These are phyloP conservation scores for Callimorpha dominula DNA, from an alignment of 2,888 invertebrate genomes.

Conservation along the genomic window DNA sequence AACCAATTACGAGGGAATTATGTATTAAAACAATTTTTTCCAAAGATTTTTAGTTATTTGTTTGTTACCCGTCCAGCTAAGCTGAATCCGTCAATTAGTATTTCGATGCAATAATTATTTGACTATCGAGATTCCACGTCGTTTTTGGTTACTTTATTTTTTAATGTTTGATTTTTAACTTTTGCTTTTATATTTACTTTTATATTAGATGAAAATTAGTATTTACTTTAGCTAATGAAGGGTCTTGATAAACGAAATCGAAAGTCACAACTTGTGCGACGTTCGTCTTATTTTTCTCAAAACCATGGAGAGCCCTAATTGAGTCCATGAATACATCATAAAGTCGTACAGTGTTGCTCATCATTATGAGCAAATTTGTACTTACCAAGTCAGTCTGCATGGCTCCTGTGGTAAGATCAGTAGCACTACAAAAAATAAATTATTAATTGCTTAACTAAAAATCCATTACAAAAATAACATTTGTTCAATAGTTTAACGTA, in stretches of 20 bases:
- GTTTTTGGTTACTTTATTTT: neutral
- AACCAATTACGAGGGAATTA: neutral
- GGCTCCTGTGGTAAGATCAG: neutral
- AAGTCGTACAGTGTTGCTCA: neutral
- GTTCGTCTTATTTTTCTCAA: neutral
- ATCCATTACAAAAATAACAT: neutral
- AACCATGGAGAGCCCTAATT: neutral
- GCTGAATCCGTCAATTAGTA: too few species aligned
- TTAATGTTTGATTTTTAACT: neutral
- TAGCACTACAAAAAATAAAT: neutral
- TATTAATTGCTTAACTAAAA: neutral
- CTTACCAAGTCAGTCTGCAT: neutral
- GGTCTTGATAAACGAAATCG: neutral
- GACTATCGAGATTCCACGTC: too few species aligned
- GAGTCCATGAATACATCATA: neutral
- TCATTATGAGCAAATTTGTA: too few species aligned
- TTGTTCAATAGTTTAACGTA: too few species aligned
- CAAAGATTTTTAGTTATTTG: too few species aligned
- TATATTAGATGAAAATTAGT: neutral
- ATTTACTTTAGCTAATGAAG: neutral
- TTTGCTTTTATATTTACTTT: too few species aligned
- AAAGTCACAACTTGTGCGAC: neutral
- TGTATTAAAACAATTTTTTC: neutral
- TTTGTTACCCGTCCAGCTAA: too few species aligned
- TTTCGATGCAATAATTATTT: too few species aligned